Evolutionary conservation across 2,797 vertebrate species (phyloP).

Genomic region (Leptoclinus maculatus): DNA sequence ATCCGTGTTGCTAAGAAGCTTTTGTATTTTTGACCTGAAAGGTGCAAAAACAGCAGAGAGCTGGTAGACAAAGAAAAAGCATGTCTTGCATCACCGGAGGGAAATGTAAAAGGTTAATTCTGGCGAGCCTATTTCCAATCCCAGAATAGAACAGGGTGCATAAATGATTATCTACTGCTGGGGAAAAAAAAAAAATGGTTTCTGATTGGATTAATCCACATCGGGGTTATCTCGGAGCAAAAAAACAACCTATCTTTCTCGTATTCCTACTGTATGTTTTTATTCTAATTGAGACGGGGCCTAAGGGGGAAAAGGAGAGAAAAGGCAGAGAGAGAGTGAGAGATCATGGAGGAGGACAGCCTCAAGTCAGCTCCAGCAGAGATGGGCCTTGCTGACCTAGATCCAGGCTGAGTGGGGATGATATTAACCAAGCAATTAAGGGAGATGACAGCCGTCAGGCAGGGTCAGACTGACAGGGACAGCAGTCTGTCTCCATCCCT

Average conservation of each 20-base stretch:
- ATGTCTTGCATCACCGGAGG: slow-evolving; percentile 62
- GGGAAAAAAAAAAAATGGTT: slow-evolving; percentile 10
- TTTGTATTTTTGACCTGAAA: slow-evolving; percentile 34
- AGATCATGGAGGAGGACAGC: slow-evolving; percentile 67
- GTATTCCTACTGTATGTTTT: slow-evolving; percentile 47
- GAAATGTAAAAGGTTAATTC: slow-evolving; percentile 70
- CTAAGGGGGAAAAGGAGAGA: slow-evolving; percentile 7
- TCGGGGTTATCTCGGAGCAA: slow-evolving; percentile 44
- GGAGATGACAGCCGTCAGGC: slow-evolving; percentile 84
- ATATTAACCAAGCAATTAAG: slow-evolving; percentile 86
- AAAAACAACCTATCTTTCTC: slow-evolving; percentile 33
- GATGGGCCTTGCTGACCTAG: slow-evolving; percentile 76
- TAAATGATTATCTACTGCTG: slow-evolving; percentile 62
- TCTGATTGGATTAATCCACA: slow-evolving; percentile 56
- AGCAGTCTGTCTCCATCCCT: slow-evolving; percentile 52
- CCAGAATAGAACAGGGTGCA: slow-evolving; percentile 63
- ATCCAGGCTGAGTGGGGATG: slow-evolving; percentile 80
- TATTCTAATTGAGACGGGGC: slow-evolving; percentile 56
- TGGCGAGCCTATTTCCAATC: slow-evolving; percentile 58
- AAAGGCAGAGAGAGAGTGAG: slow-evolving; percentile 29
- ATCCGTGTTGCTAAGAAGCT: slow-evolving; percentile 20
- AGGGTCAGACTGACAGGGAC: slow-evolving; percentile 79
- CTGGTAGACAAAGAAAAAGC: slow-evolving; percentile 39
- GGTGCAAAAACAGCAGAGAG: slow-evolving; percentile 32
- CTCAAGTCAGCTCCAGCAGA: slow-evolving; percentile 68